Evolutionary conservation across 2,113 vertebrate genomes (phyloP), one percentile per base, ranked within the genome.

Genomic region (Malaclemys terrapin): DNA sequence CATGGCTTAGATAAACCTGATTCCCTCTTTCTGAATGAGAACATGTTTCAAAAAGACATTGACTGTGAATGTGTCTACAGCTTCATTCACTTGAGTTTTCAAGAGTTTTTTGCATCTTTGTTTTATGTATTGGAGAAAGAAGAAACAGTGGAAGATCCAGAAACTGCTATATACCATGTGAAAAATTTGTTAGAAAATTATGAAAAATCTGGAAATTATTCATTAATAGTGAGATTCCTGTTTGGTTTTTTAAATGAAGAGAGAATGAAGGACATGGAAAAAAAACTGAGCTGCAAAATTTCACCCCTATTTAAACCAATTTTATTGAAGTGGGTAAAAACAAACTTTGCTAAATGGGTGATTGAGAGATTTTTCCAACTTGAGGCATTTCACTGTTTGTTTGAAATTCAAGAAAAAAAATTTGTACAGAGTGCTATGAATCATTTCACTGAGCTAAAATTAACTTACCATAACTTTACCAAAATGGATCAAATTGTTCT

Each of bases 361-460:
- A 45, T 45, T 45, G 42, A 45, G 42, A 45, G 42, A 45, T 45
- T 45, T 45, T 45, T 45, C 42, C 42, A 45, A 45, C 42, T 45
- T 45, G 42, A 45, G 42, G 42, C 42, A 45, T 45, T 97, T 59
- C 91, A 95, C 79, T 96, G 92, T 82, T 52, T 82, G 19, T 54
- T 22, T 54, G 53, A 54, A 54, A 54, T 54, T 54, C 97, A 97
- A 82, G 97, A 98, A 47, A 91, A 91, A 8, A 90, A 85, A 29
- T 97, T 97, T 10, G 93, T 97, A 27, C 76, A 38, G n/a, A 62
- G 25, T 65, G 96, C 97, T 50, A 86, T 98, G 85, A 31, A 57
- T 78, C 78, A 90, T 52, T 90, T 97, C 31, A 95, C 94, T 80
- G 62, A 92, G 38, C 81, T 98, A 6, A 85, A 89, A 42, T 31